Base-by-base conservation (phyloP, 2,113 vertebrate species). In the Pungitius pungitius region DNA sequence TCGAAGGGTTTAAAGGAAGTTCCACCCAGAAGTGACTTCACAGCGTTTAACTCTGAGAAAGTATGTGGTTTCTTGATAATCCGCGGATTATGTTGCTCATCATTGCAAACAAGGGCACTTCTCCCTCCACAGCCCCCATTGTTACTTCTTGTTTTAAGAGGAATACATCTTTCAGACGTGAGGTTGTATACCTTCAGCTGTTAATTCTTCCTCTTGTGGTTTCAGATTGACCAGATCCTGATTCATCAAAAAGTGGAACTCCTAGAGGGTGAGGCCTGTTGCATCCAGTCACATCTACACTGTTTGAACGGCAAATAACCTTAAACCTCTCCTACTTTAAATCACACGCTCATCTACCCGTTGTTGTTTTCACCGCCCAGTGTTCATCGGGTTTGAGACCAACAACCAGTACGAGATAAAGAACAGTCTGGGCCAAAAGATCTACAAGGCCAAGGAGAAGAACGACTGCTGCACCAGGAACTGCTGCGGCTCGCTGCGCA, bases 201-300 rank as follows among this genome's bases (percentile, higher is more conserved):
- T 47, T 30, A 18, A 8, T 12, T 63, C 12, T 45, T 58, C 18
- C 30, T 64, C 42, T 67, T 22, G 0, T 58, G 67, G 18, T 89
- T 84, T 61, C 77, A 97, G 96, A 92, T 96, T 35, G 96, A 97
- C 86, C 96, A 97, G 85, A 80, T 97, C 73, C 91, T 97, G 76
- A 94, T 97, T 80, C 96, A 96, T 71, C 96, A 97, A 83, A 96
- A 96, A 88, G 89, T 95, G 20, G 96, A 96, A 70, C 89, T 94
- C n/a, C 82, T 96, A 8, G 95, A 97, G 93, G 95, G 96, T 97
- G 85, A 77, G 86, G 73, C 40, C 0, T 2, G 17, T n/a, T 30
- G 5, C 0, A 26, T 33, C 15, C 4, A n/a, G 4, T n/a, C 45
- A 22, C 9, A 20, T 68, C 49, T 37, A 26, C 39, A 30, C 40